Base-by-base conservation (phyloP, 2,888 invertebrate genomes). In the Drosophila sordidula region DNA sequence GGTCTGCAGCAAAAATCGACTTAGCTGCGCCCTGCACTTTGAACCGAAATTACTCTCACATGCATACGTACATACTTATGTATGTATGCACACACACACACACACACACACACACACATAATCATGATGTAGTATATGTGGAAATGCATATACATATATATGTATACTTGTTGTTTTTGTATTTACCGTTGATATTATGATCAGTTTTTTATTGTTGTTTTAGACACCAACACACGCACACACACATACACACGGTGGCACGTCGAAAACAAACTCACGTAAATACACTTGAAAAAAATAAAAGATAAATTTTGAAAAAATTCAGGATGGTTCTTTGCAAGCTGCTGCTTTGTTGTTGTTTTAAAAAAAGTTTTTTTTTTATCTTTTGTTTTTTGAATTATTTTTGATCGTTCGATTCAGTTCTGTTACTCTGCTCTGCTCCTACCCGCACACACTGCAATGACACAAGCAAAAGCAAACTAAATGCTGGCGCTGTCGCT, bases 381-480 rank as follows among this genome's bases (percentile, higher is more conserved):
- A 36, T 68, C 22, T 51, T 61, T 64, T 66, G 38, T 70, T 45
- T 58, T 66, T 67, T 47, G 56, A 57, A 45, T 70, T 41, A 50
- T 62, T 74, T 45, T 41, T 61, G 72, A 56, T 73, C 47, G 46
- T 66, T 70, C 18, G 32, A 32, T 52, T 50, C 47, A 26, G 32
- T 52, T 50, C 49, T 55, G 44, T 62, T 59, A 61, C 29, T 62
- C 69, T 75, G 61, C 52, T 75, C 49, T 70, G 73, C 64, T 82
- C 66, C 83, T 80, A 82, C 86, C 87, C 81, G 86, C 82, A 79
- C 81, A 82, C 75, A 83, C 86, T 86, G 82, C 85, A 87, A 83
- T 87, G 82, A 87, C 85, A 84, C 78, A 83, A 84, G 87, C 81
- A 82, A 83, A 83, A 83, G 80, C 81, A 82, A 83, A 83, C 79